phyloP scores from a whole-genome alignment of 2,888 invertebrate species.

The Monopis laevigella region DNA sequence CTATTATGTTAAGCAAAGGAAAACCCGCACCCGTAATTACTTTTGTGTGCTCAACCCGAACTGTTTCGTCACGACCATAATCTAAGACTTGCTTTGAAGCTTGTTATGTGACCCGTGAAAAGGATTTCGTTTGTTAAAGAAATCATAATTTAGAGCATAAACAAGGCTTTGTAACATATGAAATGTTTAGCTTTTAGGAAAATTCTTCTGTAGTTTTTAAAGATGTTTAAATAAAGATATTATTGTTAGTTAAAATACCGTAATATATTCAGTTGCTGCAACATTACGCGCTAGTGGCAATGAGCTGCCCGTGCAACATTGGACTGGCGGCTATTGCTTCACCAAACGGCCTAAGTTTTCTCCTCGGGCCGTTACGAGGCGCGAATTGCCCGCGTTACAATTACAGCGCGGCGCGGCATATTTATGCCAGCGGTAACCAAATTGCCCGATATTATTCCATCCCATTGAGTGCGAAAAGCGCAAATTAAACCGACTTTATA shows the following conservation, averaged over 20 bases:
- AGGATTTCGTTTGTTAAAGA: background rate
- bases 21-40: conserved; percentile 49
- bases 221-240: no score
- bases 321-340: conserved; percentile 30
- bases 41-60: conserved; percentile 36
- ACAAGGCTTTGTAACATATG: no score
- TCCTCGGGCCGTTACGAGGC: conserved; percentile 63
- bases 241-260: no score
- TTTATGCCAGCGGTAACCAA: conserved; percentile 67
- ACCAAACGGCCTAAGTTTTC: conserved; percentile 60
- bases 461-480: conserved; percentile 69
- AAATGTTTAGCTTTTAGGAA: no score
- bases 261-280: no score
- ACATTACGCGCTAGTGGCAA: conserved; percentile 1
- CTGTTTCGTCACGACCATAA: conserved; percentile 29
- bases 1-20: conserved; percentile 58
- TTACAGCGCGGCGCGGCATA: conserved; percentile 63
- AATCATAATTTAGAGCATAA: background rate
- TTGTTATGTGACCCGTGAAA: background rate
- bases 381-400: conserved; percentile 65
- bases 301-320: conserved; percentile 18
- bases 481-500: conserved; percentile 69
- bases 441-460: conserved; percentile 68
- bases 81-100: conserved; percentile 19
- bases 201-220: no score